A percentile compares a stretch with the other conserved stretches of the same genome.
Conservation (phyloP, 2,888 invertebrate genomes). For the Azorinus chamasolen region DNA sequence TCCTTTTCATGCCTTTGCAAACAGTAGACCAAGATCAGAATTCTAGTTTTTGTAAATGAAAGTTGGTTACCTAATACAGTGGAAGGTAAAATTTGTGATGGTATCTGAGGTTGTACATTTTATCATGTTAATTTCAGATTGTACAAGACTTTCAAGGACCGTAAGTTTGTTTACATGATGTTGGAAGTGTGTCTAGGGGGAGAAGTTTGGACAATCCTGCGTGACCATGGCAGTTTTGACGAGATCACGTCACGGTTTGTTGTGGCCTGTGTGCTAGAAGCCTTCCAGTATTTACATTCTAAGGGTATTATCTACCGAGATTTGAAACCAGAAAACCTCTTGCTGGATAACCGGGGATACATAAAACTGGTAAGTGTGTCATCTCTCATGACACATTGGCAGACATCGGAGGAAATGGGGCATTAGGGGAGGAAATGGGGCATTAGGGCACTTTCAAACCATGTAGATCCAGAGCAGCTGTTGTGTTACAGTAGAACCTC, state of each 20-base stretch:
- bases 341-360: conserved; percentile 96
- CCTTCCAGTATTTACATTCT: conserved; percentile 98
- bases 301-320: conserved; percentile 97
- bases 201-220: conserved; percentile 97
- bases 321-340: conserved; percentile 95
- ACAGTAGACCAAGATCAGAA: too few species aligned
- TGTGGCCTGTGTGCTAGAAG: conserved; percentile 97
- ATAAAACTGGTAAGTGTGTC: conserved; percentile 91
- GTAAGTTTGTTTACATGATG: conserved; percentile 96
- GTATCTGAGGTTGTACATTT: too few species aligned
- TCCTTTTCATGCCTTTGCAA: too few species aligned
- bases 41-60: too few species aligned
- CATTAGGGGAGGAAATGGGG: too few species aligned
- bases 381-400: too few species aligned
- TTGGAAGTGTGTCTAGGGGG: conserved; percentile 98
- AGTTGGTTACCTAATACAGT: too few species aligned
- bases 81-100: too few species aligned
- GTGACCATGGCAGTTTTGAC: conserved; percentile 93
- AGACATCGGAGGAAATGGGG: too few species aligned
- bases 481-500: too few species aligned
- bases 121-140: conserved; percentile 89
- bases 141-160: conserved; percentile 96
- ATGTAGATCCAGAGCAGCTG: background rate
- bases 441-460: background rate
- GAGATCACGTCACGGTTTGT: conserved; percentile 97